Evolutionary conservation across 2,888 invertebrate genomes (phyloP), one percentile per base, ranked within the genome.

Genomic region (Azorinus chamasolen): DNA sequence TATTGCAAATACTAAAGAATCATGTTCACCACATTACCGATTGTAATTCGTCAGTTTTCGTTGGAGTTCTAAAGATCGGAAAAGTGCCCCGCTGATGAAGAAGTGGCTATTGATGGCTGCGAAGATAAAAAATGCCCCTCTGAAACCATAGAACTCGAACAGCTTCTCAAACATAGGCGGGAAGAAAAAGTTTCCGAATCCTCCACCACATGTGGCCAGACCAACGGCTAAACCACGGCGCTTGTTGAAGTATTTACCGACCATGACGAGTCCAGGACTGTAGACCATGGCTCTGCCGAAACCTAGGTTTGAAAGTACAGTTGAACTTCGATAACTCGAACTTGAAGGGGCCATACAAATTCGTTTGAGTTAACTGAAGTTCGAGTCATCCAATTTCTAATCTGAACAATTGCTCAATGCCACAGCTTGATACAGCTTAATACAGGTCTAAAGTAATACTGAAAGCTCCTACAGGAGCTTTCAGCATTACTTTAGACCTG

Each of bases 171-270:
- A 54, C 6, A 87, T 16, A 0, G 87, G 84, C 0, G 88, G 88
- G 4, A 88, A 59, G 4, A 85, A 22, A 69, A 89, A 87, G 16
- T 84, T 75, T 1, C 90, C 89, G 16, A 87, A 51, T 18, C 88
- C 89, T 50, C 89, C 89, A 4, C 90, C 90, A 1, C 87, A 83
- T 0, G 89, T 84, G 0, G 85, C 72, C n/a, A 89, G 43, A 12
- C 89, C 89, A 6, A 84, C 79, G 2, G 87, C 88, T 8, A 86
- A 51, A 2, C 89, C 88, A 20, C 86, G 69, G 12, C 74, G 74
- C 45, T 87, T 88, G 65, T 88, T 83, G 70, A 90, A 89, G 61
- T 90, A 90, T 53, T 79, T 57, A 14, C 88, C 87, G 1, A 89
- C 86, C n/a, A 88, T 85, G n/a, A 89, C 72, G 2, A 90, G 64